These are phyloP conservation scores for Rhyacophila evoluta DNA, from an alignment of 2,888 invertebrate species.

Conservation along the genomic window DNA sequence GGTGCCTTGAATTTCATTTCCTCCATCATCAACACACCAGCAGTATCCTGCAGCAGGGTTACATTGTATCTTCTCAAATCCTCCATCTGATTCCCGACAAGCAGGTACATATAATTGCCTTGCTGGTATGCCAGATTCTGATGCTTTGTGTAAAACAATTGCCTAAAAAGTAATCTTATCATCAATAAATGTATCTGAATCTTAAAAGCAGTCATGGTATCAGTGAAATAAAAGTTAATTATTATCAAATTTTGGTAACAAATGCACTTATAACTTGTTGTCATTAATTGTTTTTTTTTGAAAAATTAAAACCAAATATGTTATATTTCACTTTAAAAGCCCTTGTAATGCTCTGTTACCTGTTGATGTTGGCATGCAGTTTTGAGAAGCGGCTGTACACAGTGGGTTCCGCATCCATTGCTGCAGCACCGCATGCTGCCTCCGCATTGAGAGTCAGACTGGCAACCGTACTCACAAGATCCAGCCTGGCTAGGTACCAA, in stretches of 20 bases:
- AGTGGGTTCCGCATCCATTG: constrained; percentile 88
- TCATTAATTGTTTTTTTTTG: too few relatives aligned
- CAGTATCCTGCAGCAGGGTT: constrained; percentile 76
- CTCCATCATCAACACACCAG: constrained; percentile 85
- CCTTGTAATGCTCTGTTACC: constrained; percentile 58
- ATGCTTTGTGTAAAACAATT: constrained; percentile 72
- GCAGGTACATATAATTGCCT: constrained; percentile 80
- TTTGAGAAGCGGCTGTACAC: constrained; percentile 78
- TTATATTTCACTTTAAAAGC: too few relatives aligned
- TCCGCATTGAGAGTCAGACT: constrained; percentile 81
- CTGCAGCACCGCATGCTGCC: constrained; percentile 82
- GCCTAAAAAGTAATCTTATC: too few relatives aligned
- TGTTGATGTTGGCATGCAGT: constrained; percentile 80
- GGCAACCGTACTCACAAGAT: constrained; percentile 82
- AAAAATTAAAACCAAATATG: too few relatives aligned
- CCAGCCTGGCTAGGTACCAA: constrained; percentile 75
- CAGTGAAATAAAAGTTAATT: too few relatives aligned
- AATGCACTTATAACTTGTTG: too few relatives aligned
- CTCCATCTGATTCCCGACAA: constrained; percentile 76
- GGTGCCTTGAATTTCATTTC: constrained; percentile 80
- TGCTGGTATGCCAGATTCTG: constrained; percentile 81
- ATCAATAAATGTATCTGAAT: too few relatives aligned
- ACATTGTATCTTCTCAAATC: constrained; percentile 80
- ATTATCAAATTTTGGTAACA: too few relatives aligned
- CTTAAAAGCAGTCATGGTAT: too few relatives aligned